A percentile compares a stretch with the other conserved stretches of the same genome.
Conservation (phyloP, 2,113 vertebrate species). For the Circaetus gallicus region DNA sequence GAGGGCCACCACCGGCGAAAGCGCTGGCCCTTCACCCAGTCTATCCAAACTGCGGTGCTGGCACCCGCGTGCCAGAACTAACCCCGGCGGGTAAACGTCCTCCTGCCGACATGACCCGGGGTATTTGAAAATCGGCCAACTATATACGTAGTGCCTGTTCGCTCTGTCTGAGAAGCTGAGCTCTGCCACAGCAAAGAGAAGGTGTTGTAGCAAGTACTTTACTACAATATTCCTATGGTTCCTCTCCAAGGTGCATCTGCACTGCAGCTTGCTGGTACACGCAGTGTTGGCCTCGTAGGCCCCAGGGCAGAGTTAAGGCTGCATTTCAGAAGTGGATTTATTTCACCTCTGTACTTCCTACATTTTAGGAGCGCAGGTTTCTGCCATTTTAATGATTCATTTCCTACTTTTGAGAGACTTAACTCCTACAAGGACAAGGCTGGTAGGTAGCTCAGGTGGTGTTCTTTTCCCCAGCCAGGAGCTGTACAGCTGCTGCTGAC, state of each 20-base stretch:
- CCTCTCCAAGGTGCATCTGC: neutral
- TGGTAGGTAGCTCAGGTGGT: neutral
- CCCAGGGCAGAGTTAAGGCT: neutral
- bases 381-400: neutral
- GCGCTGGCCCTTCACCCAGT: neutral
- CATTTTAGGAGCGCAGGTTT: neutral
- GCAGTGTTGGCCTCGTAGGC: neutral
- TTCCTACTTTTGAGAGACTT: neutral
- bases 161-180: neutral
- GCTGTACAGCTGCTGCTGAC: neutral
- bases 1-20: neutral
- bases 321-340: neutral
- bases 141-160: neutral
- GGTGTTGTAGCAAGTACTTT: neutral
- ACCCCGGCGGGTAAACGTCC: fast-evolving
- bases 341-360: neutral
- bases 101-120: fast-evolving
- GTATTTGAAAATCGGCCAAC: neutral
- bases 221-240: neutral
- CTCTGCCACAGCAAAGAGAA: neutral
- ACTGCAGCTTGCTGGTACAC: neutral
- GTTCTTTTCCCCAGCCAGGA: neutral
- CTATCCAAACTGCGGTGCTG: neutral
- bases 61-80: neutral
- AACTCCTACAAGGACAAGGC: neutral